Evolutionary conservation across 1,140 invertebrate genomes (phyloP), one percentile per base, ranked within the genome.

Genomic region (Drosophila auraria): DNA sequence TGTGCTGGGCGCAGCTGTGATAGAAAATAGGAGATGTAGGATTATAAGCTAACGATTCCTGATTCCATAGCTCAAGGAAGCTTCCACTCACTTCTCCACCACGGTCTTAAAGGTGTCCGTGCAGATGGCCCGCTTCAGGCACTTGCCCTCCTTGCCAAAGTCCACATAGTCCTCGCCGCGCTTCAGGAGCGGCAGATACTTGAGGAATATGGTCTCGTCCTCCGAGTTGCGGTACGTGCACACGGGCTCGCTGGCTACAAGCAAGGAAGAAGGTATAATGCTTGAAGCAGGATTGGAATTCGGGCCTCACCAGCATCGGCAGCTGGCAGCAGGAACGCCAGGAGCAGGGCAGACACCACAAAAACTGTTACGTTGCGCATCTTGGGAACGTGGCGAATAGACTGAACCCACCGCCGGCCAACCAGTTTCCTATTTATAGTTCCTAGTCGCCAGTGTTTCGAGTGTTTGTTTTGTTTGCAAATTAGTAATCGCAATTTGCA

Each of bases 91-190:
- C 91, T 87, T 83, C 60, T 92, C 91, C 23, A 92, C 77, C 9
- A 74, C 53, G 20, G 83, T 92, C 53, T 82, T 82, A 57, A 91
- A 92, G 6, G 83, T 90, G 15, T 92, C 91, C 15, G 79, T 73
- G 68, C 91, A 92, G 20, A 80, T 77, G 44, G 89, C 91, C 15
- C 77, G 75, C 69, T 91, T 92, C 3, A 91, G 59, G 61, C 91
- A 92, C 56, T 78, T 91, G 44, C 91, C 91, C 44, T 92, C 82
- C 20, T 78, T 62, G 23, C 81, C 89, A 53, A 92, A 92, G 51
- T 92, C 91, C 17, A 92, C 91, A 72, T 92, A 92, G 27, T 92
- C 91, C 73, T 92, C 58, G 3, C 91, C 91, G 9, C 76, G 77
- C 38, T 66, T 82, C 27, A 90, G 42, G 9, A 82, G 58, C 15